Percentiles rank a stretch among this genome's conserved stretches.
phyloP scores from a whole-genome alignment of 2,888 invertebrate species.

The Drosophila siamana region DNA sequence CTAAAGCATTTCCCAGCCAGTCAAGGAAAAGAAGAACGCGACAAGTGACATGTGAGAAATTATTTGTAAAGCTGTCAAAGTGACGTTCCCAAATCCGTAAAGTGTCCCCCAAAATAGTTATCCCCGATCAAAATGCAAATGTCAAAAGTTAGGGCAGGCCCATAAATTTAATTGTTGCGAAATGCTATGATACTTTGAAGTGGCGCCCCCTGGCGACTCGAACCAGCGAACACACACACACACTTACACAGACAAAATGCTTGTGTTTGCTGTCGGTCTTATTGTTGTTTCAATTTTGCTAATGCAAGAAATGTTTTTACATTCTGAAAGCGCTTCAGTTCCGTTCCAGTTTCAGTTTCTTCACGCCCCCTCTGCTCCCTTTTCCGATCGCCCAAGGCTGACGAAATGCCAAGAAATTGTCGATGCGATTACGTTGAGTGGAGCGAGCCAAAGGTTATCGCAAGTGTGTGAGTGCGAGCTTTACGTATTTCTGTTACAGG shows the following conservation, averaged over 20 bases:
- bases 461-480: conserved; percentile 22
- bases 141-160: conserved; percentile 47
- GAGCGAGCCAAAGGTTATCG: conserved; percentile 66
- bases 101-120: conserved; percentile 33
- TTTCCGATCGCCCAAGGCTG: conserved; percentile 49
- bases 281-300: conserved; percentile 66
- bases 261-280: background rate
- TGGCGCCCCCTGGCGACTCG: conserved; percentile 47
- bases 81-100: conserved; percentile 25
- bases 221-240: too few species aligned
- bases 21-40: conserved; percentile 17
- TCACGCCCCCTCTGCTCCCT: too few species aligned
- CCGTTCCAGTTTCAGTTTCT: conserved; percentile 78
- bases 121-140: conserved; percentile 44
- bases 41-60: conserved; percentile 53
- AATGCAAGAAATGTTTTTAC: conserved; percentile 66
- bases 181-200: conserved; percentile 52
- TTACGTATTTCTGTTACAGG: conserved; percentile 10
- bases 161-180: conserved; percentile 64
- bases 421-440: conserved; percentile 70
- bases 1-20: conserved; percentile 31
- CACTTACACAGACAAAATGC: background rate
- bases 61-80: conserved; percentile 50
- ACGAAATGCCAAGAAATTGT: conserved; percentile 68
- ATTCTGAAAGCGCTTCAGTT: conserved; percentile 53